Conservation (phyloP, 2,888 invertebrate species). For the Synanthedon andrenaeformis region DNA sequence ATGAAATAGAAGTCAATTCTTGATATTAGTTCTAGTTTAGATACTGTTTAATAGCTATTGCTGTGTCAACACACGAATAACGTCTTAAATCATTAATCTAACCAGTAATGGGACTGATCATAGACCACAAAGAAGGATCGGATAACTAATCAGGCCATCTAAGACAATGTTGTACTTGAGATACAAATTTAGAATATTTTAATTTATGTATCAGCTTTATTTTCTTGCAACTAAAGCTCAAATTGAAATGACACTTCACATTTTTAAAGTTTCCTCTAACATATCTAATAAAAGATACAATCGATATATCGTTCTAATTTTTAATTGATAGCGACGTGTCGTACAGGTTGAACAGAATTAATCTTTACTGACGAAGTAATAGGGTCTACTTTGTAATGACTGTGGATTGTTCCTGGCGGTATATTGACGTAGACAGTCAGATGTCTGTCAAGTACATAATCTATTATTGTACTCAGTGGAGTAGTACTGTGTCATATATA, state of each 20-base stretch:
- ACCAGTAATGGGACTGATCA: slow-evolving; percentile 36
- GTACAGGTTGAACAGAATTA: too few relatives aligned
- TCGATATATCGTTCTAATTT: slow-evolving; percentile 25
- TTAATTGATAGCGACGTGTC: slow-evolving; percentile 21
- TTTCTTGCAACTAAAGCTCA: not conserved
- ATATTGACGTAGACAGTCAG: too few relatives aligned
- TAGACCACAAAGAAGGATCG: slow-evolving; percentile 18
- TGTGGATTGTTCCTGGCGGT: too few relatives aligned
- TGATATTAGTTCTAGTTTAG: too few relatives aligned
- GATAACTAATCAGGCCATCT: not conserved
- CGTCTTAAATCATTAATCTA: slow-evolving; percentile 44
- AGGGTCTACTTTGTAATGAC: too few relatives aligned
- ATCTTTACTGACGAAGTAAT: too few relatives aligned
- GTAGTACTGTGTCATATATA: too few relatives aligned
- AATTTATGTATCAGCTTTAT: not conserved
- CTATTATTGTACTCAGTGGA: too few relatives aligned
- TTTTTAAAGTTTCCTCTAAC: not conserved
- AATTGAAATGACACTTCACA: not conserved
- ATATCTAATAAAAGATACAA: slow-evolving; percentile 27
- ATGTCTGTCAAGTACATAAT: too few relatives aligned
- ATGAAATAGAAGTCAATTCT: too few relatives aligned
- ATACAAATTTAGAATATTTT: not conserved
- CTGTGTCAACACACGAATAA: not conserved
- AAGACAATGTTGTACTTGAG: not conserved
- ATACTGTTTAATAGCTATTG: not conserved